A percentile compares a stretch with the other conserved stretches of the same genome.
Conservation (phyloP, 1,140 invertebrate genomes). For the Drosophila melanica region DNA sequence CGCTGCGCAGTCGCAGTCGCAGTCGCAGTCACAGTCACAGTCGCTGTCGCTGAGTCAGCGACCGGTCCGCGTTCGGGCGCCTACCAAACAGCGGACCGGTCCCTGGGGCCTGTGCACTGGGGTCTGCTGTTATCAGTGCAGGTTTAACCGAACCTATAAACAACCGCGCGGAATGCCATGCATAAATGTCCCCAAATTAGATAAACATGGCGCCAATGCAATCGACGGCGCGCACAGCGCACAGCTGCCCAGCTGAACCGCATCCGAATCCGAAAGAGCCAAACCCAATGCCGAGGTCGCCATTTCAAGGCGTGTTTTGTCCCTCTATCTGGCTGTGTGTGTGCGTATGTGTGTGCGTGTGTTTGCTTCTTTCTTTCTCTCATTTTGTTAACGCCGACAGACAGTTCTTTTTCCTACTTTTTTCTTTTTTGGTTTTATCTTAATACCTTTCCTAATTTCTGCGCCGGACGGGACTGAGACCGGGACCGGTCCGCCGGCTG, state of each 20-base stretch:
- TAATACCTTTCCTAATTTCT: conserved; percentile 82
- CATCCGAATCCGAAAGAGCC: conserved; percentile 1
- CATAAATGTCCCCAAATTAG: conserved; percentile 84
- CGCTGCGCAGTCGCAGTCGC: conserved; percentile 35
- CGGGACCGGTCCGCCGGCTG: conserved; percentile 30
- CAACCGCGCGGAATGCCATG: conserved; percentile 84
- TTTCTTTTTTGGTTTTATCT: conserved; percentile 61
- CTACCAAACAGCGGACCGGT: conserved; percentile 16
- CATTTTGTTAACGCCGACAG: conserved; percentile 21
- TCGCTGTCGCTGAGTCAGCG: conserved; percentile 14
- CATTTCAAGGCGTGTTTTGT: conserved; percentile 71
- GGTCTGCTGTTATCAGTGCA: conserved; percentile 78
- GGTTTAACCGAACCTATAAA: conserved; percentile 84
- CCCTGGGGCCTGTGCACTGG: conserved; percentile 4
- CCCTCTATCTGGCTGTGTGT: conserved; percentile 12
- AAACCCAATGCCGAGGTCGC: conserved; percentile 36
- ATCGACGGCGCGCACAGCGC: conserved; percentile 62
- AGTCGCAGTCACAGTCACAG: neutral
- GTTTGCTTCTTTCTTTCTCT: conserved; percentile 19
- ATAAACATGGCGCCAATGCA: conserved; percentile 84
- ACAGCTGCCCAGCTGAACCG: conserved; percentile 31
- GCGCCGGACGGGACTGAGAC: conserved; percentile 13
- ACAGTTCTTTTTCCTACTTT: conserved; percentile 1
- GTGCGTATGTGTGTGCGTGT: conserved; percentile 40
- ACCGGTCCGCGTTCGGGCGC: neutral